Evolutionary conservation across 1,140 invertebrate genomes (phyloP), one percentile per base, ranked within the genome.

Genomic region (Bombus picipes): DNA sequence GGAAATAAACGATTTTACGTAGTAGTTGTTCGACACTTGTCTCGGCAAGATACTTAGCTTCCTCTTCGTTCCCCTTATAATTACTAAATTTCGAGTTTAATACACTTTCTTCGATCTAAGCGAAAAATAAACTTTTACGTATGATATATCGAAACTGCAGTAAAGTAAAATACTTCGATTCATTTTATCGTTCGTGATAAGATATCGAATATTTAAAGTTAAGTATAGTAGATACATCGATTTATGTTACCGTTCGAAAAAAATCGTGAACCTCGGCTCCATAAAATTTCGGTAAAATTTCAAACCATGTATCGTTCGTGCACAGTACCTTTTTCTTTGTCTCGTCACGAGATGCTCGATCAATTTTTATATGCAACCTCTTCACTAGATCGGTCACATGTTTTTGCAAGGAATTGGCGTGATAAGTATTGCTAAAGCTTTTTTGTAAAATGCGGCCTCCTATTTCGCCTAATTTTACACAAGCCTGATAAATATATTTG

Each of bases 241-340:
- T 43, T 18, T n/a, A 9, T 66, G 2, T 75, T 88, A 92, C 92
- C 77, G 39, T 62, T 86, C 88, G 87, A 6, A 92, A 37, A 74
- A 91, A 93, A 68, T 90, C 76, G 81, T 91, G 85, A 71, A 93
- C 70, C 85, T 93, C 87, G 47, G 81, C 89, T 25, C 86, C 76
- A 28, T 88, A 78, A 73, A 81, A 87, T 34, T 25, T 41, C 13
- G 89, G 77, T 37, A 90, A 53, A 28, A 82, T 78, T 59, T 76
- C 12, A 0, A n/a, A n/a, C 1, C 80, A 74, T 28, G 77, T 71
- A 32, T 13, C 34, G 59, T 82, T 90, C 28, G 81, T 87, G 34
- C 71, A 87, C 22, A 91, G 74, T 74, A 86, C 65, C 37, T n/a
- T 80, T 41, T 70, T 39, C 13, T 78, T 81, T 10, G 22, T 34